Percentiles rank a stretch among this genome's conserved stretches.
Conservation (phyloP, 2,113 vertebrate species). For the Cephalopholis sonnerati region DNA sequence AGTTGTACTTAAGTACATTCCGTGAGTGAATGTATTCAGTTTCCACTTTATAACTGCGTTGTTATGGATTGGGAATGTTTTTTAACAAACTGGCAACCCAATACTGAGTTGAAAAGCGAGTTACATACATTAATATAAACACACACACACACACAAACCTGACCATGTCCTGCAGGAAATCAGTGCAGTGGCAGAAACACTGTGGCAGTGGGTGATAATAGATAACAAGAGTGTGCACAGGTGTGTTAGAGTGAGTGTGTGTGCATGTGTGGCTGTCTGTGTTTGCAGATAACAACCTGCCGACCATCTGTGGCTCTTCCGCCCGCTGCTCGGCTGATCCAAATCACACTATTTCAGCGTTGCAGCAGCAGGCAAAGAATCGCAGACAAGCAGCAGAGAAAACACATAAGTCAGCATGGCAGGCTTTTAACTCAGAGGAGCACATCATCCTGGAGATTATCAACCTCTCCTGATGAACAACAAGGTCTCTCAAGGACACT, state of each 20-base stretch:
- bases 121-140: too few species aligned
- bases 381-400: slow-evolving; percentile 18
- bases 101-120: too few species aligned
- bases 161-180: slow-evolving; percentile 21
- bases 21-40: too few species aligned
- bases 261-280: slow-evolving; percentile 30
- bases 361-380: slow-evolving; percentile 26
- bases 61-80: rapidly evolving
- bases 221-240: slow-evolving; percentile 27
- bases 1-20: too few species aligned
- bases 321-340: slow-evolving; percentile 44
- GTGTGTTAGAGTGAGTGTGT: background rate
- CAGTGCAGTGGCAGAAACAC: slow-evolving; percentile 7
- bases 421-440: slow-evolving; percentile 50
- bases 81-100: too few species aligned
- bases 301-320: slow-evolving; percentile 44
- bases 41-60: too few species aligned
- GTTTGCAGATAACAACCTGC: slow-evolving; percentile 62
- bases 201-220: slow-evolving; percentile 26
- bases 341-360: slow-evolving; percentile 37
- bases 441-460: slow-evolving; percentile 43
- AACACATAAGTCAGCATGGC: slow-evolving; percentile 57
- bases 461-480: slow-evolving; percentile 11
- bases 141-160: background rate
- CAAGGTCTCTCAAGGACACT: slow-evolving; percentile 53